These are phyloP conservation scores for Azorinus chamasolen DNA, from an alignment of 2,888 invertebrate genomes.

Conservation along the genomic window DNA sequence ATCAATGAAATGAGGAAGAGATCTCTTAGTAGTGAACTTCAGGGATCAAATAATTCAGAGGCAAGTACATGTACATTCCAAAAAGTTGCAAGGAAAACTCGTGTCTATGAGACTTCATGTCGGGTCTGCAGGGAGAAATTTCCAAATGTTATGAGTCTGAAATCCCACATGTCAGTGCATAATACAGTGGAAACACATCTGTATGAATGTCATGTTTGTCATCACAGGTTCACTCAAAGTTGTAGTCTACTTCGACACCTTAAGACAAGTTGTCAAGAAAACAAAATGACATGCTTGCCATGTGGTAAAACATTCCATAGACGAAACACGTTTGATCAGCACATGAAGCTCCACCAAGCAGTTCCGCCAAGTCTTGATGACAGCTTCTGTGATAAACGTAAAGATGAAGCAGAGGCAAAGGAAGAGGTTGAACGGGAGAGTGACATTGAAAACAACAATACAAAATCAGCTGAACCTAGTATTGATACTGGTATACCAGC, in stretches of 20 bases:
- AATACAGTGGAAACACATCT: constrained; percentile 60
- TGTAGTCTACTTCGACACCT: constrained; percentile 59
- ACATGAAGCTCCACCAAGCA: constrained; percentile 55
- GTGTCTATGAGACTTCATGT: constrained; percentile 63
- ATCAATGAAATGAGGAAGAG: constrained; percentile 1
- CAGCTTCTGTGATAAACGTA: constrained; percentile 48
- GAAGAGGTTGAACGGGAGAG: constrained; percentile 52
- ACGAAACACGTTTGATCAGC: constrained; percentile 57
- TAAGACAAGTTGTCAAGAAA: constrained; percentile 62
- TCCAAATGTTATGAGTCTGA: constrained; percentile 58
- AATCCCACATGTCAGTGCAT: constrained; percentile 62
- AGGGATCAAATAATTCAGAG: constrained; percentile 5
- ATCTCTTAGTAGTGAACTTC: constrained; percentile 1
- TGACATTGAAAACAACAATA: constrained; percentile 59
- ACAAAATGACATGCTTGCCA: constrained; percentile 53
- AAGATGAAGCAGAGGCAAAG: constrained; percentile 45
- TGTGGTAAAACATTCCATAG: constrained; percentile 61
- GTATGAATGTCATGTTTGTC: constrained; percentile 59
- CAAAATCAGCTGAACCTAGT: not conserved
- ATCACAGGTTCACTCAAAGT: constrained; percentile 64
- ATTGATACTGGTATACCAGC: no score
- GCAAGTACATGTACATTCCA: constrained; percentile 20
- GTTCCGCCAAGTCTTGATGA: constrained; percentile 53
- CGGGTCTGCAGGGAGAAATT: constrained; percentile 58
- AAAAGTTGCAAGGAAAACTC: constrained; percentile 51